A percentile compares a stretch with the other conserved stretches of the same genome.
phyloP scores from a whole-genome alignment of 2,888 invertebrate species.

The Cheilosia urbana region DNA sequence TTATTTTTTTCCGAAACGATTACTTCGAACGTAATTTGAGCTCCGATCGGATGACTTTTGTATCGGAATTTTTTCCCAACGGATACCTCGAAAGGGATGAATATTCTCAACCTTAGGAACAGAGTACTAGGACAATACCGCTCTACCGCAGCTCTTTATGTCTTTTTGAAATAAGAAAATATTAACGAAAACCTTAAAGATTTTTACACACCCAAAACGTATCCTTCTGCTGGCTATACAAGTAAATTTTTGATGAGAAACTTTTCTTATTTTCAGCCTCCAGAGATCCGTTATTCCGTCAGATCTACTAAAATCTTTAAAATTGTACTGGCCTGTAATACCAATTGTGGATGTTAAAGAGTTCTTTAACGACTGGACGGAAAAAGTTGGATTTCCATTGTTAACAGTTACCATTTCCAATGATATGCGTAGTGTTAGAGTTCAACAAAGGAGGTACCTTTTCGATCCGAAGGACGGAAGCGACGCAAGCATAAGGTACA shows the following conservation, averaged over 20 bases:
- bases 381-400: conserved; percentile 88
- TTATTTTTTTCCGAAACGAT: too few species aligned
- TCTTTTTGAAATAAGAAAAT: too few species aligned
- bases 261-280: conserved; percentile 75
- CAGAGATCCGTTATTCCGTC: conserved; percentile 83
- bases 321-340: conserved; percentile 79
- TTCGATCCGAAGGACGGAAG: conserved; percentile 76
- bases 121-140: too few species aligned
- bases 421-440: conserved; percentile 42
- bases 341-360: conserved; percentile 79
- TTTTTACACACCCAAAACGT: neutral
- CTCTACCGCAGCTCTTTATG: too few species aligned
- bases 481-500: conserved; percentile 77
- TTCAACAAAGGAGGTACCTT: conserved; percentile 79
- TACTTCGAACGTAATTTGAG: too few species aligned
- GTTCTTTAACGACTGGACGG: conserved; percentile 86
- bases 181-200: too few species aligned
- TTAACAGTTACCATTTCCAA: conserved; percentile 83
- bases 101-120: too few species aligned
- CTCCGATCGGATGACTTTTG: too few species aligned
- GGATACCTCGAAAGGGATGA: too few species aligned
- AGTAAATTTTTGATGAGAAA: neutral
- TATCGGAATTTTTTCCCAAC: too few species aligned
- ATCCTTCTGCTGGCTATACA: rapidly evolving
- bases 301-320: conserved; percentile 85